Evolutionary conservation across 2,113 vertebrate genomes (phyloP).

Genomic region (Hirundichthys speculiger): DNA sequence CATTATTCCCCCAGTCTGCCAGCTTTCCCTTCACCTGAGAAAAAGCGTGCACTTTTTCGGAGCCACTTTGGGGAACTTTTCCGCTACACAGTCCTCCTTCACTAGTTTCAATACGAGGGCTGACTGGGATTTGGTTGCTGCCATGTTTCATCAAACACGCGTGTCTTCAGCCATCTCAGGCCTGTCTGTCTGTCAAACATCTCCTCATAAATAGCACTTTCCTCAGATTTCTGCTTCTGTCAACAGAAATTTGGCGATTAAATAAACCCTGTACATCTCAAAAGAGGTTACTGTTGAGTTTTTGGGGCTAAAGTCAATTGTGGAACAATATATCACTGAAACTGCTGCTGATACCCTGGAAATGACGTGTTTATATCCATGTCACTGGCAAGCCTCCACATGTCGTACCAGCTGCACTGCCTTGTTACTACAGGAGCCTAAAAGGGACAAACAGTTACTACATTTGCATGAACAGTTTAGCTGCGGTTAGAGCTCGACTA

Average conservation of each 20-base stretch:
- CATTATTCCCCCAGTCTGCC: slow-evolving; percentile 64
- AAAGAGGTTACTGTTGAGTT: slow-evolving; percentile 20
- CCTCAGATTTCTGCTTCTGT: slow-evolving; percentile 22
- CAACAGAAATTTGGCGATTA: slow-evolving; percentile 31
- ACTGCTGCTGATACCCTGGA: no score
- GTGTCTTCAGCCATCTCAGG: slow-evolving; percentile 59
- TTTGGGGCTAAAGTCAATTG: slow-evolving; percentile 9
- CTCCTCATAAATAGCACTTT: slow-evolving; percentile 39
- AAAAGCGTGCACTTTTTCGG: slow-evolving; percentile 63
- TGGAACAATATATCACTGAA: no score
- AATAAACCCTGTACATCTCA: not conserved
- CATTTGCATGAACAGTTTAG: no score
- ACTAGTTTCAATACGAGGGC: slow-evolving; percentile 66
- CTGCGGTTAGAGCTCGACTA: no score
- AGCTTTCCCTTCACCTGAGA: slow-evolving; percentile 44
- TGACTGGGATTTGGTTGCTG: slow-evolving; percentile 73
- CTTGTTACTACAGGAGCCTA: not conserved
- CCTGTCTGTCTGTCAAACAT: slow-evolving; percentile 59
- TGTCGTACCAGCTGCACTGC: no score
- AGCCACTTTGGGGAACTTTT: slow-evolving; percentile 76
- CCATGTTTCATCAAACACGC: slow-evolving; percentile 76
- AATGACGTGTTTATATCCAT: no score
- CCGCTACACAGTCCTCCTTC: slow-evolving; percentile 61
- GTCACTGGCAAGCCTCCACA: no score
- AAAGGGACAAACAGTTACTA: not conserved